Conservation (phyloP, 2,113 vertebrate species). For the Nestor notabilis region DNA sequence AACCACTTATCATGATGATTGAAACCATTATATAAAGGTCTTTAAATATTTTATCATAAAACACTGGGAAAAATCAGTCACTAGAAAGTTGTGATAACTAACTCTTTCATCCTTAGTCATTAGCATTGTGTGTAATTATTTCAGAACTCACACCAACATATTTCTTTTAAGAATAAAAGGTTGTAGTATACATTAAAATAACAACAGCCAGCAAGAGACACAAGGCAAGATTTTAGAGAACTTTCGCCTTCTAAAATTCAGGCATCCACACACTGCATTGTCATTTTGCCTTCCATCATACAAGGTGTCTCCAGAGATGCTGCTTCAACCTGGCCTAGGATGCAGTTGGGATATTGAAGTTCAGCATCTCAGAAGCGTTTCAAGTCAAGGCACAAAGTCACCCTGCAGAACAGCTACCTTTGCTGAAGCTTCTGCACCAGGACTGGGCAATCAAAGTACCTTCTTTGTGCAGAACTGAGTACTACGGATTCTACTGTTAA, state of each 20-base stretch:
- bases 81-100: background rate
- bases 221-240: background rate
- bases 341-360: background rate
- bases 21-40: background rate
- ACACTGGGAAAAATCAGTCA: background rate
- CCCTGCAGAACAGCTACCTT: background rate
- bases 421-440: background rate
- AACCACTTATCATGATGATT: background rate
- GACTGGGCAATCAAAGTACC: background rate
- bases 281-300: background rate
- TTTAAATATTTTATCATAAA: background rate
- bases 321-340: background rate
- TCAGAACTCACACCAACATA: background rate
- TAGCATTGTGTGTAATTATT: background rate
- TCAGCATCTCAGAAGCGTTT: background rate
- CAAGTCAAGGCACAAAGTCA: background rate
- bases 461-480: background rate
- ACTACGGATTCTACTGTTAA: fast-evolving
- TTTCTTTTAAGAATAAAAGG: background rate
- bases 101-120: background rate
- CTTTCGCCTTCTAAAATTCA: background rate
- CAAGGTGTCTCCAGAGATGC: background rate
- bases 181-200: background rate
- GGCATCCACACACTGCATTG: background rate
- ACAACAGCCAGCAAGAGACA: background rate